Base-by-base conservation (phyloP, 2,888 invertebrate genomes). In the Polyploca ridens region DNA sequence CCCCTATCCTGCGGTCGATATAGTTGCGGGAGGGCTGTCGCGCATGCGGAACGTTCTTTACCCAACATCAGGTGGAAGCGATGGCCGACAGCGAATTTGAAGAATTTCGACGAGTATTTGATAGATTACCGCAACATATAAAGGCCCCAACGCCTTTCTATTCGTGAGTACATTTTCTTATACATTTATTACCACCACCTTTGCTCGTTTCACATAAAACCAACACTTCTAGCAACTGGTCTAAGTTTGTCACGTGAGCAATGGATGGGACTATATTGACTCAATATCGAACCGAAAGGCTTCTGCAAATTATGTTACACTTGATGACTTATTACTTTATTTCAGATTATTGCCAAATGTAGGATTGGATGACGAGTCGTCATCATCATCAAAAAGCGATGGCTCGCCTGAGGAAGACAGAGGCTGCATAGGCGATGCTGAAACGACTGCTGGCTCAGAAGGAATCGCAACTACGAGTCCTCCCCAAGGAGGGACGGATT, bases 81-180 rank as follows among this genome's bases (percentile, higher is more conserved):
- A 94, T 98, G 98, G 98, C 98, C 84, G 98, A 98, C 95, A 97
- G 96, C 90, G 98, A 98, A 94, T 98, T 97, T 94, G 98, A 98
- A 93, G 97, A 98, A 95, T 98, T 98, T 94, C 96, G 97, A 83
- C 96, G 97, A 83, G 96, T 96, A 89, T 98, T 97, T 90, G 97
- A 98, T 83, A 96, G 96, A 92, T 94, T 97, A 88, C 96, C 97
- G 68, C 97, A 97, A 86, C 96, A 96, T 82, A 96, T 96, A 74
- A 97, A 96, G 87, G 96, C 96, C 63, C 96, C 98, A 64, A 95
- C 97, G 77, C 97, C 97, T 66, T 97, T 97, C 93, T 98, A 98
- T 91, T 98, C 97, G 98, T 98, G 95, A 98, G 98, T 96, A 77
- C 65, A 78, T 58, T 58, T 74, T 72, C 71, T 46, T 16, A 41